Percentiles rank a stretch among this genome's conserved stretches.
Evolutionary conservation across 2,888 invertebrate species (phyloP).

Genomic region (Stegophylla sp.): DNA sequence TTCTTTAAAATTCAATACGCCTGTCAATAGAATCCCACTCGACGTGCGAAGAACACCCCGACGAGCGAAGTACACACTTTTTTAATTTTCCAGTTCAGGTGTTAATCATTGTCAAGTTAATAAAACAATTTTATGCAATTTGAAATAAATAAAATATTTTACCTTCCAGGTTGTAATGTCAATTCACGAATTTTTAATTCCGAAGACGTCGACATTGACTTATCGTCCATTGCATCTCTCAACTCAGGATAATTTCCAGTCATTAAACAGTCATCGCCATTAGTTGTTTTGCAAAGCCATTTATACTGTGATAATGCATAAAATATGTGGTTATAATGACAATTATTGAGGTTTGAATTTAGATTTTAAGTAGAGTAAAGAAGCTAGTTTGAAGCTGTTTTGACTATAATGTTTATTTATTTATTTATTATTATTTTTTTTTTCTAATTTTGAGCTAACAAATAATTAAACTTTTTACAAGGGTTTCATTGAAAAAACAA

Average conservation of each 20-base stretch:
- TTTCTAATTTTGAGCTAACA: background rate
- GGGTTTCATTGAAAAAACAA: too few species aligned
- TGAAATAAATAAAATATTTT: background rate
- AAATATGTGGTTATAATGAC: background rate
- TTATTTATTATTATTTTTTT: background rate
- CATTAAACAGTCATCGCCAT: conserved; percentile 48
- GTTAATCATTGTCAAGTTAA: too few species aligned
- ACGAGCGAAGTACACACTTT: too few species aligned
- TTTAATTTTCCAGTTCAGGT: too few species aligned
- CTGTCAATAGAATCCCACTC: too few species aligned
- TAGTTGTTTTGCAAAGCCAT: conserved; percentile 50
- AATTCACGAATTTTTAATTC: conserved; percentile 49
- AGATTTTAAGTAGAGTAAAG: too few species aligned
- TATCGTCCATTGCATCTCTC: conserved; percentile 32
- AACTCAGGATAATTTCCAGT: conserved; percentile 41
- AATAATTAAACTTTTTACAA: too few species aligned
- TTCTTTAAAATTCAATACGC: too few species aligned
- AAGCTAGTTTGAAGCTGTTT: too few species aligned
- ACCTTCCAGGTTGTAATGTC: conserved; percentile 53
- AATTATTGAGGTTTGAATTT: background rate
- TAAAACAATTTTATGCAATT: background rate
- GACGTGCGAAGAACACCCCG: too few species aligned
- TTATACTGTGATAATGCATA: conserved; percentile 33
- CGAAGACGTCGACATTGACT: conserved; percentile 21
- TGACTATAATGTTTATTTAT: too few species aligned